These are phyloP conservation scores for Fregetta grallaria DNA, from an alignment of 2,113 vertebrate genomes.

Conservation along the genomic window DNA sequence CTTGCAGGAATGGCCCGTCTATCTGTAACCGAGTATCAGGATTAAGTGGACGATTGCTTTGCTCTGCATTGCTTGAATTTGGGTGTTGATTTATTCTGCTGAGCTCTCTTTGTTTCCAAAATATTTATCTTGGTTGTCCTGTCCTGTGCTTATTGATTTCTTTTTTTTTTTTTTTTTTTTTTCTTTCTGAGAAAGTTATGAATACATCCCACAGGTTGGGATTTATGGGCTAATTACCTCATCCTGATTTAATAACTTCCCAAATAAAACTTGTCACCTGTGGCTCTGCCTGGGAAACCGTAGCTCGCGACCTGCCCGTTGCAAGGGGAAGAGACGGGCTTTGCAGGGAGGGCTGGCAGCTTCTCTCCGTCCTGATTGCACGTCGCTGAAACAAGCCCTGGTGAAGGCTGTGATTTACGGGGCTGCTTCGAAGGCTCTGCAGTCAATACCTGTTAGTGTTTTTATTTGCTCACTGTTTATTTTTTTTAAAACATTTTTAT, in stretches of 20 bases:
- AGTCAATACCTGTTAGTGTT: not conserved
- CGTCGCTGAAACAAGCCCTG: conserved; percentile 15
- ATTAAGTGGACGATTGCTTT: not conserved
- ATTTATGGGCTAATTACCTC: not conserved
- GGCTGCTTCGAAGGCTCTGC: conserved; percentile 32
- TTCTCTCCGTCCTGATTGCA: not conserved
- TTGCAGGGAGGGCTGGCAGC: not conserved
- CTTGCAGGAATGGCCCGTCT: not conserved
- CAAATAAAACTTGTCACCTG: not conserved
- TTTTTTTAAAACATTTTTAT: not conserved
- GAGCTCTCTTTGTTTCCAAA: not conserved
- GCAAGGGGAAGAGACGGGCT: not conserved
- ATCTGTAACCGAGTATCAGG: not conserved
- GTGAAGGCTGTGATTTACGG: conserved; percentile 40
- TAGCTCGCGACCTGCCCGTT: not conserved
- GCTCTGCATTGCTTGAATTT: not conserved
- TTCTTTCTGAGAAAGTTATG: not conserved
- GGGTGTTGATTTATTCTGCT: not conserved
- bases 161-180: not conserved
- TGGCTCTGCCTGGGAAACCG: not conserved
- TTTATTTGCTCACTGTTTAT: conserved; percentile 27
- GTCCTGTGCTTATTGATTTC: not conserved
- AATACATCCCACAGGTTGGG: not conserved
- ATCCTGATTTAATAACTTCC: not conserved
- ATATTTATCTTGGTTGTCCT: not conserved